Conservation (phyloP, 2,888 invertebrate species). For the Pseudococcus viburni region DNA sequence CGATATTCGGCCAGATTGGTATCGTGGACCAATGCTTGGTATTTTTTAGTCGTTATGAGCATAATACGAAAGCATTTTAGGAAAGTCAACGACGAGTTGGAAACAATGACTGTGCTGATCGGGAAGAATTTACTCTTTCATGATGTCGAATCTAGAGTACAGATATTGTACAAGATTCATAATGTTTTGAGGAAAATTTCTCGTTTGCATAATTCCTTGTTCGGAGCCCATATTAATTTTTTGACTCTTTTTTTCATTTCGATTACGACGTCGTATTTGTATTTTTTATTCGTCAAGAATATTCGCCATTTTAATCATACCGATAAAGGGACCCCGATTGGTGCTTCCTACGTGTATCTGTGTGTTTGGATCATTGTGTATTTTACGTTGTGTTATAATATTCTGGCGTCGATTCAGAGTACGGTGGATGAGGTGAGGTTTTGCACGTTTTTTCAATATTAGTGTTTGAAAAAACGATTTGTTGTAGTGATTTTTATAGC, state of each 20-base stretch:
- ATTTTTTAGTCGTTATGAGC: constrained; percentile 14
- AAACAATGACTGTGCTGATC: not conserved
- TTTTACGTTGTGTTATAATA: not conserved
- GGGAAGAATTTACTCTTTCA: not conserved
- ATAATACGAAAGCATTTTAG: not conserved
- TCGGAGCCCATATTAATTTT: not conserved
- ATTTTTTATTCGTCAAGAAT: constrained; percentile 10
- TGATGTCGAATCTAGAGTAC: not conserved
- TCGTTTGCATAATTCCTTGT: not conserved
- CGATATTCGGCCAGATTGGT: not conserved
- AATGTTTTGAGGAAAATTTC: not conserved
- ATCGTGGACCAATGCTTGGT: not conserved
- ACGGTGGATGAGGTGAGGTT: not conserved
- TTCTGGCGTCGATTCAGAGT: not conserved
- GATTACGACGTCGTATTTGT: not conserved
- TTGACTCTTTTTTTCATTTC: constrained; percentile 1
- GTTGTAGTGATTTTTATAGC: not conserved
- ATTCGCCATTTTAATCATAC: not conserved
- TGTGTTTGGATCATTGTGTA: not conserved
- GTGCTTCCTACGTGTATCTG: not conserved
- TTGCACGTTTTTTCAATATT: not conserved
- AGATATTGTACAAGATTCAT: not conserved
- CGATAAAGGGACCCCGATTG: not conserved
- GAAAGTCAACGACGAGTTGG: not conserved
- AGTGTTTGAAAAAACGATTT: not conserved